phyloP scores from a whole-genome alignment of 2,797 vertebrate species.

The Cirrhinus mrigala region DNA sequence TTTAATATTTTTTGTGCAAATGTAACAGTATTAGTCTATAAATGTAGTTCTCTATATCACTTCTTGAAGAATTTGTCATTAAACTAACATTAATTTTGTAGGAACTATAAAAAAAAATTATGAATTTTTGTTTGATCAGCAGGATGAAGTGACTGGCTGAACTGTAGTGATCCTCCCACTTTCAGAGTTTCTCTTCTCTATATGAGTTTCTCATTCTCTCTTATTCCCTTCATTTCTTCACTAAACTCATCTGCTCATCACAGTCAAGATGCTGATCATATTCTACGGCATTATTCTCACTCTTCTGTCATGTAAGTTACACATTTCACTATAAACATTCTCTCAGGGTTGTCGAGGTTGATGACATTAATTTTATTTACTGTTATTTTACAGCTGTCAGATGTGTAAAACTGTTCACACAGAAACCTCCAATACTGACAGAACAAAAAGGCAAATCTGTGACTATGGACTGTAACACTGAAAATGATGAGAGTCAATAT shows the following conservation, averaged over 20 bases:
- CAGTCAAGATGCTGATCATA: conserved; percentile 51
- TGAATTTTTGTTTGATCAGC: too few relatives aligned
- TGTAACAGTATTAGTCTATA: neutral
- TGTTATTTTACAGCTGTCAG: conserved; percentile 32
- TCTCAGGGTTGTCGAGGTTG: neutral
- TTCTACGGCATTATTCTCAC: conserved; percentile 44
- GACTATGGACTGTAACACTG: too few relatives aligned
- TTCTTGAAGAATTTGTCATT: neutral
- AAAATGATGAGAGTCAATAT: fast-evolving
- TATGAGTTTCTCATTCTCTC: too few relatives aligned
- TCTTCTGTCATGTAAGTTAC: conserved; percentile 53
- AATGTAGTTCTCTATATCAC: neutral
- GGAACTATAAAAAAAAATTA: neutral
- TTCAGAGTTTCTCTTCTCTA: neutral
- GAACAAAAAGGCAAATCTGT: conserved; percentile 26
- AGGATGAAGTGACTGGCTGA: conserved; percentile 2
- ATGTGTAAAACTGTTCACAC: conserved; percentile 52
- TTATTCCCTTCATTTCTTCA: neutral
- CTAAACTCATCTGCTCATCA: conserved; percentile 8
- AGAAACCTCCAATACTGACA: conserved; percentile 50
- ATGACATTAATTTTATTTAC: neutral
- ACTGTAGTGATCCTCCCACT: neutral
- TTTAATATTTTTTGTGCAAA: neutral
- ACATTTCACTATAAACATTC: conserved; percentile 5
- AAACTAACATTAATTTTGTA: neutral